Percentiles rank a stretch among this genome's conserved stretches.
phyloP scores from a whole-genome alignment of 2,797 vertebrate genomes.

The Tragopan temminckii region DNA sequence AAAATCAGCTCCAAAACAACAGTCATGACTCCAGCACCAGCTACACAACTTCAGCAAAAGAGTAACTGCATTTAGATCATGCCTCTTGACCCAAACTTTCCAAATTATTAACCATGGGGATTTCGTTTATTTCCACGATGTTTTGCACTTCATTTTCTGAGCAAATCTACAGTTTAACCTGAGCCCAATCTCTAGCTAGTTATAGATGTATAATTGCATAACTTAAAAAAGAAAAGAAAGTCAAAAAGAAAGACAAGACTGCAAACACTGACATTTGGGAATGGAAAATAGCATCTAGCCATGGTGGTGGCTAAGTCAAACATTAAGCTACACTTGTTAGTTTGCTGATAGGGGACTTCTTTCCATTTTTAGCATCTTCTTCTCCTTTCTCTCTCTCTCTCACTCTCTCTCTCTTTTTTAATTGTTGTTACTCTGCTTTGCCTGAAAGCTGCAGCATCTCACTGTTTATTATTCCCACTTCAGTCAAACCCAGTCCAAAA shows the following conservation, averaged over 20 bases:
- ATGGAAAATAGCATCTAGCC: not conserved
- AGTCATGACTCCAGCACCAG: not conserved
- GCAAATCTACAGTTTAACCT: conserved; percentile 13
- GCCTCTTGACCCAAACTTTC: conserved; percentile 27
- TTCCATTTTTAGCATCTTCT: conserved; percentile 29
- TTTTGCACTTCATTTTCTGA: conserved; percentile 41
- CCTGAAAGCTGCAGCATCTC: conserved; percentile 89
- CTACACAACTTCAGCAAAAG: not conserved
- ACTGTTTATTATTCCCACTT: conserved; percentile 84
- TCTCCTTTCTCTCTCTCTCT: not conserved
- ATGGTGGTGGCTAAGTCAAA: conserved; percentile 48
- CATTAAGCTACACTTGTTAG: conserved; percentile 23
- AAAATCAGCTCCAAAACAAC: not conserved
- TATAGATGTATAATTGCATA: conserved; percentile 47
- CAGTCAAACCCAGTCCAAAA: conserved; percentile 83
- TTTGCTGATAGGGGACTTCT: conserved; percentile 34
- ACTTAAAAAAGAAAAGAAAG: conserved; percentile 39
- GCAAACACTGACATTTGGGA: not conserved
- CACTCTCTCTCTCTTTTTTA: conserved; percentile 27
- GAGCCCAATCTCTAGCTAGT: conserved; percentile 56
- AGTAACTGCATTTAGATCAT: not conserved
- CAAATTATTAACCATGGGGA: not conserved
- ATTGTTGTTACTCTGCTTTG: conserved; percentile 88
- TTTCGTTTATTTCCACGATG: conserved; percentile 9
- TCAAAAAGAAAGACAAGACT: conserved; percentile 52